Evolutionary conservation across 23 tunicate genomes (phyloP).

Genomic region (Corella eumyota): DNA sequence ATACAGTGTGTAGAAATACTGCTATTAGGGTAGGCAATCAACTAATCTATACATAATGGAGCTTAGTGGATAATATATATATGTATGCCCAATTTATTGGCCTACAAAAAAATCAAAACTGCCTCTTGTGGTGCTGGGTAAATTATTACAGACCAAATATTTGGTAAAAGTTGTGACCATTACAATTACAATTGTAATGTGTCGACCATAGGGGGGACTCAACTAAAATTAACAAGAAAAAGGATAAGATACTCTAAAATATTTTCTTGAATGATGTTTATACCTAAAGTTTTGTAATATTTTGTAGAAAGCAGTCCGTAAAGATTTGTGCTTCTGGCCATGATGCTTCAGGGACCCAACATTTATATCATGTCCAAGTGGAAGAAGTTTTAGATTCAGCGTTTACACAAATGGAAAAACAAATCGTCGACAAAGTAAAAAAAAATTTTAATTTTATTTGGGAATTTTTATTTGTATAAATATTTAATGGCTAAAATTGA

Average conservation of each 20-base stretch:
- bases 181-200: not conserved
- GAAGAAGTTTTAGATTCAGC: constrained; percentile 59
- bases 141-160: too few species aligned
- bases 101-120: too few species aligned
- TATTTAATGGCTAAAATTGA: too few species aligned
- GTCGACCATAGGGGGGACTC: not conserved
- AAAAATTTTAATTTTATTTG: not conserved
- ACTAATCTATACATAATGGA: too few species aligned
- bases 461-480: not conserved
- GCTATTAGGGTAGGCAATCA: too few species aligned
- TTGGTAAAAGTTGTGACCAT: not conserved
- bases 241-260: too few species aligned
- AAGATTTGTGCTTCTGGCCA: constrained; percentile 75
- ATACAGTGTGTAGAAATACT: too few species aligned
- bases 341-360: constrained; percentile 58
- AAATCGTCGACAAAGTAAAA: constrained; percentile 46
- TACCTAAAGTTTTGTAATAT: not conserved
- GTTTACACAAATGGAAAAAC: constrained; percentile 22
- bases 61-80: too few species aligned
- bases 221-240: too few species aligned
- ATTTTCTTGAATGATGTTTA: too few species aligned
- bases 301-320: constrained; percentile 50
- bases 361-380: constrained; percentile 64
- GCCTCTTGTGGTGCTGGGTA: too few species aligned
- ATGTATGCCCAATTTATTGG: not conserved